A percentile compares a stretch with the other conserved stretches of the same genome.
These are phyloP conservation scores for Caenorhabditis remanei DNA, from an alignment of 1,140 invertebrate genomes.

Conservation along the genomic window DNA sequence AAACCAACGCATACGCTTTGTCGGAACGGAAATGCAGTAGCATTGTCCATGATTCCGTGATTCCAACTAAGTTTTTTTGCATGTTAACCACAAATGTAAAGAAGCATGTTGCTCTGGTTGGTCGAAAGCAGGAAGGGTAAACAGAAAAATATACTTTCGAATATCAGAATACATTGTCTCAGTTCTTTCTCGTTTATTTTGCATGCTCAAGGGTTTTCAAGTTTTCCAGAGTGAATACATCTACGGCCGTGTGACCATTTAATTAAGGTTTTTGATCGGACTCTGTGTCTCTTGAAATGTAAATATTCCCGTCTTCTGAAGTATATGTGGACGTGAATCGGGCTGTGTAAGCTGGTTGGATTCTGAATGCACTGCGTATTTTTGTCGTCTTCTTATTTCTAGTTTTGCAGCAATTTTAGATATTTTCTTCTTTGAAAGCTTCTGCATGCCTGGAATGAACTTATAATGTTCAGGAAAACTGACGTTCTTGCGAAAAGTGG, in stretches of 20 bases:
- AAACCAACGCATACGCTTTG: conserved; percentile 6
- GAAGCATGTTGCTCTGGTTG: not conserved
- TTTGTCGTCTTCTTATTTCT: too few species aligned
- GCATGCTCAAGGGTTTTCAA: conserved; percentile 10
- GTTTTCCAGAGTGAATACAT: conserved; percentile 39
- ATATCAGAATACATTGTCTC: conserved; percentile 46
- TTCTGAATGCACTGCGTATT: not conserved
- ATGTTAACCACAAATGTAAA: conserved; percentile 26
- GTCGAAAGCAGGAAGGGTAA: conserved; percentile 7
- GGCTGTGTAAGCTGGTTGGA: not conserved
- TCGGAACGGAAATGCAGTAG: conserved; percentile 39
- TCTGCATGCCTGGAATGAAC: too few species aligned
- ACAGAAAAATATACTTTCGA: conserved; percentile 39
- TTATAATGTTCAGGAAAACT: too few species aligned
- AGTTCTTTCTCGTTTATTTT: conserved; percentile 32
- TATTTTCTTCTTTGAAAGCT: too few species aligned
- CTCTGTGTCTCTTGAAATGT: conserved; percentile 42
- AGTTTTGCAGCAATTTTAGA: too few species aligned
- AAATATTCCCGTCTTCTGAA: conserved; percentile 16
- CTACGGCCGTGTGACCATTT: conserved; percentile 31
- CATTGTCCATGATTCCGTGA: conserved; percentile 41
- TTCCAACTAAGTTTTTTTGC: conserved; percentile 38
- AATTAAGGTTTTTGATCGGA: conserved; percentile 49
- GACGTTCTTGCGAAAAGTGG: too few species aligned
- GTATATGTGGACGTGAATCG: not conserved